phyloP scores from a whole-genome alignment of 1,140 invertebrate genomes.

The Heliothis virescens region DNA sequence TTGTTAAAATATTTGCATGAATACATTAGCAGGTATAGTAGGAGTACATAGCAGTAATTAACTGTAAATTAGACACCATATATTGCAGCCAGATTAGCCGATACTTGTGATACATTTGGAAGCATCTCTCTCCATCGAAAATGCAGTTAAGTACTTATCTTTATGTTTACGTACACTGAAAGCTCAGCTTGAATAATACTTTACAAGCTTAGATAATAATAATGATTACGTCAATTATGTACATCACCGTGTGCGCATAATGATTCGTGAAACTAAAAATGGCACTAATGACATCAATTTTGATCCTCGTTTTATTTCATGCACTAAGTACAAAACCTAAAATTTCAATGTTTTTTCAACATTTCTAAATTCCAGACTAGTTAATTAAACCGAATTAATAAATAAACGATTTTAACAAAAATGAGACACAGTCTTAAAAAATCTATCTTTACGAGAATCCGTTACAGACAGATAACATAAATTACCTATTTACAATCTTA shows the following conservation, averaged over 20 bases:
- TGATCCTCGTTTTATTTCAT: slow-evolving; percentile 40
- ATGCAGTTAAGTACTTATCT: background rate
- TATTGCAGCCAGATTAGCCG: background rate
- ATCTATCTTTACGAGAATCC: slow-evolving; percentile 55
- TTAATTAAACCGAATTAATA: slow-evolving; percentile 75
- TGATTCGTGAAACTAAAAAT: slow-evolving; percentile 54
- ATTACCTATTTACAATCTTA: slow-evolving; percentile 57
- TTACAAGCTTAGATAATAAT: slow-evolving; percentile 27
- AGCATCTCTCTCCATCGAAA: background rate
- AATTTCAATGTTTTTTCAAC: slow-evolving; percentile 46
- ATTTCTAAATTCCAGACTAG: slow-evolving; percentile 71
- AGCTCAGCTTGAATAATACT: slow-evolving; percentile 29
- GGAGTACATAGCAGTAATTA: background rate
- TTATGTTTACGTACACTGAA: slow-evolving; percentile 30
- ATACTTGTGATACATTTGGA: background rate
- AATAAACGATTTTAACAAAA: slow-evolving; percentile 75
- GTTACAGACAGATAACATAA: slow-evolving; percentile 52
- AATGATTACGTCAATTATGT: slow-evolving; percentile 41
- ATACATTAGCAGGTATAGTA: background rate
- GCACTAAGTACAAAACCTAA: slow-evolving; percentile 16
- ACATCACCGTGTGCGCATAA: slow-evolving; percentile 44
- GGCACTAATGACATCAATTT: slow-evolving; percentile 61
- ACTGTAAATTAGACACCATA: background rate
- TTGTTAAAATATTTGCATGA: too few relatives aligned
- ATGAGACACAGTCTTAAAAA: slow-evolving; percentile 77